Conservation (phyloP, 2,888 invertebrate genomes). For the Acleris cristana region DNA sequence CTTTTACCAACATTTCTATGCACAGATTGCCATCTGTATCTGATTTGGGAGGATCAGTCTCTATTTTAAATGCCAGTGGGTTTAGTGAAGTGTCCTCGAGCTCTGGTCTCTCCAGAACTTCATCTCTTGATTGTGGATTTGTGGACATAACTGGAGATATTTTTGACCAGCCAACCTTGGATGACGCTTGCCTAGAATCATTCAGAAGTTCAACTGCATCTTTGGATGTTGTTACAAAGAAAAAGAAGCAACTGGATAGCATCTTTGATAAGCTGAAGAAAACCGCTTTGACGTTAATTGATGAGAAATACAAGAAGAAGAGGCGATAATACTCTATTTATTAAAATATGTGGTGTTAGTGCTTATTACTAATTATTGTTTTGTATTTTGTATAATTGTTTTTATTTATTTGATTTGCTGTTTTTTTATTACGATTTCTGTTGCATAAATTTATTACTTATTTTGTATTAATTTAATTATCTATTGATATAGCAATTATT, state of each 20-base stretch:
- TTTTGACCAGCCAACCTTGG: not conserved
- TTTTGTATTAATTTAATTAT: too few relatives aligned
- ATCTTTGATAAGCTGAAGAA: conserved; percentile 1
- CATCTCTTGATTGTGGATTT: conserved; percentile 3
- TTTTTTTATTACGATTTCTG: too few relatives aligned
- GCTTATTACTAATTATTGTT: too few relatives aligned
- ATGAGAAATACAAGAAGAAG: conserved; percentile 1
- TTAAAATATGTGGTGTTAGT: not conserved
- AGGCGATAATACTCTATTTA: not conserved
- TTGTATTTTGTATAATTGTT: too few relatives aligned
- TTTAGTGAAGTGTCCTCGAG: not conserved
- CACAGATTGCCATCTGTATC: conserved; percentile 6
- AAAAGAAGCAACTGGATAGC: not conserved
- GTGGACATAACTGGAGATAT: not conserved
- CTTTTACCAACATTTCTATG: not conserved
- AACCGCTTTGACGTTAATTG: not conserved
- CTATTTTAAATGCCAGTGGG: not conserved
- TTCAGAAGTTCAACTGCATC: not conserved
- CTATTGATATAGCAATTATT: too few relatives aligned
- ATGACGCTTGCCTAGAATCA: not conserved
- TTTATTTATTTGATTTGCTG: too few relatives aligned
- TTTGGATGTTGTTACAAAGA: not conserved
- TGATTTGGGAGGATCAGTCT: conserved; percentile 1
- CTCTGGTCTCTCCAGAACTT: not conserved
- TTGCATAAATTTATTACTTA: too few relatives aligned